Evolutionary conservation across 2,888 invertebrate species (phyloP), one percentile per base, ranked within the genome.

Genomic region (Cataglyphis altisquamis): DNA sequence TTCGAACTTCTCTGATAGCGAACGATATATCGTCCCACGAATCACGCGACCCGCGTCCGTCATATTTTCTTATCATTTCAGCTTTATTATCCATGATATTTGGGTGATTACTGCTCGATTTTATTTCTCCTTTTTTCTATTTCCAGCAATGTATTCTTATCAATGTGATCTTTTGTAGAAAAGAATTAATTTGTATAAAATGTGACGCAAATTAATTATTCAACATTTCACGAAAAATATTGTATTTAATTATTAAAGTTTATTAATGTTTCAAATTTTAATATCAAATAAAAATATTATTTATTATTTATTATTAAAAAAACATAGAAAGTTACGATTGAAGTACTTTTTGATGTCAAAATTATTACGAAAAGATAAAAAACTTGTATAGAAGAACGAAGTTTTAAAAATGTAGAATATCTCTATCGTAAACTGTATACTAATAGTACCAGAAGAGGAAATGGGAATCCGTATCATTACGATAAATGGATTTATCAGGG

Each of bases 401-500:
- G 9, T 57, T 36, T 10, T 36, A 25, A 60, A 39, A 64, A 21
- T 25, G 12, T 15, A 25, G n/a, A 25, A 32, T 1, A 29, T 29
- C 6, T 70, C 21, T 25, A 52, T 25, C 36, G 62, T 4, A 39
- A 36, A 73, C 36, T 32, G 41, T 39, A 63, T n/a, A 25, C 4
- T 36, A 10, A 29, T 10, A 25, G 18, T 78, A 25, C 32, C 57
- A 48, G 67, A 60, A n/a, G 55, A 60, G 68, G 83, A 52, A 85
- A 84, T 63, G 41, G 3, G 88, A 91, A 91, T 88, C 88, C 91
- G 82, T 90, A 89, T 82, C 84, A 62, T 66, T 72, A 74, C 86
- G 85, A n/a, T 91, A 92, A 92, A 91, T 84, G 90, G 91, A 92
- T 92, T 91, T 91, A 88, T 89, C 88, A 83, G 18, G 62, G 81